Evolutionary conservation across 2,113 vertebrate species (phyloP), one percentile per base, ranked within the genome.

Genomic region (Beaufortia kweichowensis): DNA sequence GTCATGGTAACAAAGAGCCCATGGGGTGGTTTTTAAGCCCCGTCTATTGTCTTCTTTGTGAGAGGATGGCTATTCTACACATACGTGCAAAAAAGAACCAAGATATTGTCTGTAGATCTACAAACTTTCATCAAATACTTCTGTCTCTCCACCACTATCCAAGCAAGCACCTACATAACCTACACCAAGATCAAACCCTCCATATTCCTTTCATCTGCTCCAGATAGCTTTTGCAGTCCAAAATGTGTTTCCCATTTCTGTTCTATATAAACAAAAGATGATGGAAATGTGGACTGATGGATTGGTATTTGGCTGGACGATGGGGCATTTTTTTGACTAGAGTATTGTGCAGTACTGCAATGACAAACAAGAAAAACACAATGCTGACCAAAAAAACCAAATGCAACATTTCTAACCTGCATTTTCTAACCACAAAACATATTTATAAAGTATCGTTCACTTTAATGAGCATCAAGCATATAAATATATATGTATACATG

Each of bases 1-100:
- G 87, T 86, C 83, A 87, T 85, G 85, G 78, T 89, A 86, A 90
- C 84, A 50, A 86, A 78, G 80, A 78, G 81, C 82, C 84, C 82
- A 76, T 71, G 81, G 74, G 55, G 80, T 39, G 73, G n/a, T 82
- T 81, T 79, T 82, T 4, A 48, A 77, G 73, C 75, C 81, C 29
- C 28, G 21, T 7, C 8, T 80, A 67, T 84, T 87, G 85, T 83
- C 80, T 70, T 74, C 79, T 72, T 19, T 39, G 62, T 68, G 78
- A n/a, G 65, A 46, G 55, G 24, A 69, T 72, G 79, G 3, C 14
- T 63, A 61, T 69, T 81, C 78, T 79, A 87, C 84, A 82, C 84
- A 85, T 71, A 56, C 35, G 67, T 26, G 43, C n/a, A n/a, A n/a
- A 79, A 81, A 80, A 55, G 9, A 66, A 77, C 21, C 76, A 57